Evolutionary conservation across 2,888 invertebrate genomes (phyloP).

Genomic region (Diabrotica balteata): DNA sequence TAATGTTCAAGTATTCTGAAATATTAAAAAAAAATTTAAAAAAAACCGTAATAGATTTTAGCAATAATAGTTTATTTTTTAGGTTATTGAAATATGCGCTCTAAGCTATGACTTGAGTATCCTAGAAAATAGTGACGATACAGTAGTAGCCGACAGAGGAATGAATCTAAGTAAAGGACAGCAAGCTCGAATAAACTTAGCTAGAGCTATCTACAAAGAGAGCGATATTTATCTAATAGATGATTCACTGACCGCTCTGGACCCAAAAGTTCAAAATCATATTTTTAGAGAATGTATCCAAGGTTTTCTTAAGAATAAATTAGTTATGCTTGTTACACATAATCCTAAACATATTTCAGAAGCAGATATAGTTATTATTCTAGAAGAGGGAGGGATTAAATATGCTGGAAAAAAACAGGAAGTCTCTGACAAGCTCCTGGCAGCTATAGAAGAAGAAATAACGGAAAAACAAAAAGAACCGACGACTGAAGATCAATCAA

Average conservation of each 20-base stretch:
- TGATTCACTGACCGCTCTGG: conserved; percentile 83
- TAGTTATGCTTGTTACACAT: conserved; percentile 62
- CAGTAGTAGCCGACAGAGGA: conserved; percentile 81
- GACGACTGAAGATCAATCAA: background rate
- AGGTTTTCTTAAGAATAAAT: conserved; percentile 44
- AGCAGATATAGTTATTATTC: conserved; percentile 55
- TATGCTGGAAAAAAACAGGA: conserved; percentile 38
- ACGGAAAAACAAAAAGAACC: too few relatives aligned
- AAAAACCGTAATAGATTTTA: background rate
- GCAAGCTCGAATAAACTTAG: conserved; percentile 79
- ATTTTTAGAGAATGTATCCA: conserved; percentile 70
- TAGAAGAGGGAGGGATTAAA: conserved; percentile 51
- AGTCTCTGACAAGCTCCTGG: conserved; percentile 35
- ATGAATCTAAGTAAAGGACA: conserved; percentile 85
- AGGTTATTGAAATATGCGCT: conserved; percentile 66
- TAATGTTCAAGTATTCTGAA: too few relatives aligned
- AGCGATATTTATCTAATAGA: conserved; percentile 81
- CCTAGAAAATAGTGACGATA: conserved; percentile 70
- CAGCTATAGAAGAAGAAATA: conserved; percentile 18
- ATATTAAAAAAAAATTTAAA: too few relatives aligned
- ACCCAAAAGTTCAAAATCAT: conserved; percentile 74
- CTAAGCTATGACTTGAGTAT: conserved; percentile 66
- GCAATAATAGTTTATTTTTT: conserved; percentile 8
- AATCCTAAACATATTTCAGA: conserved; percentile 41
- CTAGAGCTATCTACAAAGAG: conserved; percentile 76